phyloP scores from a whole-genome alignment of 2,113 vertebrate species.

The Neogobius melanostomus region DNA sequence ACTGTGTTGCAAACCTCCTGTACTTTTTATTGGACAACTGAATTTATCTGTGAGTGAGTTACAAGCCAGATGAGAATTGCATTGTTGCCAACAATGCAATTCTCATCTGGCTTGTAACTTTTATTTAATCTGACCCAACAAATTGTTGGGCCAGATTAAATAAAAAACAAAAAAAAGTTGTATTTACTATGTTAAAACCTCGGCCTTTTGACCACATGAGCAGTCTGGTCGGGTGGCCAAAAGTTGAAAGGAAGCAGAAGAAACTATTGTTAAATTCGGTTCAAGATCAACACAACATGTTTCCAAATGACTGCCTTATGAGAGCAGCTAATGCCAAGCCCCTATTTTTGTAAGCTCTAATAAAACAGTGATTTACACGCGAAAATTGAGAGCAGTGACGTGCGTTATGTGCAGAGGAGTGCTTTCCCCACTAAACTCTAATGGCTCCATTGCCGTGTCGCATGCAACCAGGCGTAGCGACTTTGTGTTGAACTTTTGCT shows the following conservation, averaged over 20 bases:
- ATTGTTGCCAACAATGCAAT: too few relatives aligned
- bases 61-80: conserved; percentile 15
- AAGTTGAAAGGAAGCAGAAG: conserved; percentile 40
- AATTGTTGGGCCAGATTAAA: conserved; percentile 30
- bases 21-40: too few relatives aligned
- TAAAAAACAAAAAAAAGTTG: conserved; percentile 11
- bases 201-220: conserved; percentile 28
- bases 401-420: conserved; percentile 25
- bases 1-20: too few relatives aligned
- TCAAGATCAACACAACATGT: conserved; percentile 51
- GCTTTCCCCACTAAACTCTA: conserved; percentile 35
- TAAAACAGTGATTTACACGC: conserved; percentile 48
- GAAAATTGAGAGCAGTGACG: conserved; percentile 27
- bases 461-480: conserved; percentile 45
- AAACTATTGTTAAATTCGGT: conserved; percentile 38
- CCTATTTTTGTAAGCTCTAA: conserved; percentile 37
- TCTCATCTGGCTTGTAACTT: too few relatives aligned
- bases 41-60: not conserved
- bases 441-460: conserved; percentile 40
- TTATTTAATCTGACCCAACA: too few relatives aligned
- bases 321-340: conserved; percentile 36
- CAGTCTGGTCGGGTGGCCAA: conserved; percentile 27
- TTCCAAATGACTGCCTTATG: conserved; percentile 40
- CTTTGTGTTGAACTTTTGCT: conserved; percentile 7
- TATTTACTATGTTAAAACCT: conserved; percentile 29